phyloP scores from a whole-genome alignment of 2,888 invertebrate genomes.

The Geotrupes spiniger region DNA sequence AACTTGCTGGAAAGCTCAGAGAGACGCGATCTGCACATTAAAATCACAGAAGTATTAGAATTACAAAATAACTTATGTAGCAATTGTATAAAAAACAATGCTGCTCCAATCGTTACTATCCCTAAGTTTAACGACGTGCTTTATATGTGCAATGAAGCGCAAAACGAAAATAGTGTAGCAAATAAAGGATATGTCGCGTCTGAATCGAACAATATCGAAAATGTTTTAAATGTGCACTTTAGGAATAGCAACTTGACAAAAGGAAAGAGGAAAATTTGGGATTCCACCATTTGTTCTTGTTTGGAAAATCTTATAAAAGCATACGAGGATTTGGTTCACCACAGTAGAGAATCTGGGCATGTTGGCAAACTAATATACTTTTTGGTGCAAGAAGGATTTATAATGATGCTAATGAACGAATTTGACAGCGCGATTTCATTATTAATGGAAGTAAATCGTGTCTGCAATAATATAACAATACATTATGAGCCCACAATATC shows the following conservation, averaged over 20 bases:
- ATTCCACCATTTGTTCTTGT: slow-evolving; percentile 35
- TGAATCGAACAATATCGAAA: slow-evolving; percentile 14
- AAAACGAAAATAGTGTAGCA: slow-evolving; percentile 52
- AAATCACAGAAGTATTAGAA: slow-evolving; percentile 54
- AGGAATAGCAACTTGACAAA: neutral
- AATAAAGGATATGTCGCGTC: slow-evolving; percentile 39
- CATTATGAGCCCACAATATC: slow-evolving; percentile 20
- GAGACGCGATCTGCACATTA: slow-evolving; percentile 56
- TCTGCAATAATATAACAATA: slow-evolving; percentile 29
- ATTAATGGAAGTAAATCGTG: slow-evolving; percentile 33
- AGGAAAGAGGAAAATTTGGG: slow-evolving; percentile 30
- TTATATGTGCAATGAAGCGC: slow-evolving; percentile 39
- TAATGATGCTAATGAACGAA: slow-evolving; percentile 40
- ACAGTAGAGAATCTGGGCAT: slow-evolving; percentile 31
- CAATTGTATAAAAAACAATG: slow-evolving; percentile 42
- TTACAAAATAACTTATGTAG: slow-evolving; percentile 54
- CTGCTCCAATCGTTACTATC: slow-evolving; percentile 19
- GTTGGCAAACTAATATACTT: slow-evolving; percentile 36
- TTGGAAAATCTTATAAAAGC: slow-evolving; percentile 32
- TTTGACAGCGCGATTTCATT: slow-evolving; percentile 38
- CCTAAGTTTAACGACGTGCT: slow-evolving; percentile 15
- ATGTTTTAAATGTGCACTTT: neutral
- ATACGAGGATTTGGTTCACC: slow-evolving; percentile 32
- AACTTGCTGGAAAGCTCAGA: slow-evolving; percentile 56
- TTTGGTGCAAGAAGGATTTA: slow-evolving; percentile 41